Percentiles rank a stretch among this genome's conserved stretches.
Evolutionary conservation across 2,113 vertebrate species (phyloP).

Genomic region (Nymphicus hollandicus): DNA sequence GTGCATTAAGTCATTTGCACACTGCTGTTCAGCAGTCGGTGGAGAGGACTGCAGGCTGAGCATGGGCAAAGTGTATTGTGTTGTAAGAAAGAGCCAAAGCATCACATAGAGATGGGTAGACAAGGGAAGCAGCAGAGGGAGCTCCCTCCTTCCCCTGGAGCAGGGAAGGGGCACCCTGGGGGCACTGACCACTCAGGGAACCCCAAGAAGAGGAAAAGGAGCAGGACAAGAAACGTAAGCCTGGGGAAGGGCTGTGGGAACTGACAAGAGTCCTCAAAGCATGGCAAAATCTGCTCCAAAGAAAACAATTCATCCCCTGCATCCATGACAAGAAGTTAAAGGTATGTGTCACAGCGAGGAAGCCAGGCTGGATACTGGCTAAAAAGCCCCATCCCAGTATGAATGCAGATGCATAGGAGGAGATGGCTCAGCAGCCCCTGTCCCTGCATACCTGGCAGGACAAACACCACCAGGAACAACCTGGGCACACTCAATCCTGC

Average conservation of each 20-base stretch:
- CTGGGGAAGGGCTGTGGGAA: neutral
- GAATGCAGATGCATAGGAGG: neutral
- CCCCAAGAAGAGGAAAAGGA: neutral
- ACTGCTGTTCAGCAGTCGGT: neutral
- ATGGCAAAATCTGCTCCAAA: neutral
- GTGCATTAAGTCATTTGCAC: neutral
- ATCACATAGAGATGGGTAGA: neutral
- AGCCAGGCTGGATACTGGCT: neutral
- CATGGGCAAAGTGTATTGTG: neutral
- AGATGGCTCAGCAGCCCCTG: neutral
- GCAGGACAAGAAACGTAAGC: neutral
- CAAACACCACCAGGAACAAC: neutral
- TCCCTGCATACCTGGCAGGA: neutral
- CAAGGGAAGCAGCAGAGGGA: neutral
- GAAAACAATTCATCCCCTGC: neutral
- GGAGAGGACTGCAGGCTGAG: neutral
- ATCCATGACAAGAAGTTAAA: neutral
- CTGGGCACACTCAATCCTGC: neutral
- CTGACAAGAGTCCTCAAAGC: neutral
- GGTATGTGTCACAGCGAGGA: neutral
- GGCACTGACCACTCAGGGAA: neutral
- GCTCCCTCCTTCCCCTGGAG: neutral
- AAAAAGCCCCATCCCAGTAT: neutral
- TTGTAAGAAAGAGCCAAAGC: neutral
- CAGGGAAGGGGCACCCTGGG: neutral